A percentile compares a stretch with the other conserved stretches of the same genome.
Evolutionary conservation across 2,888 invertebrate species (phyloP).

Genomic region (Volucella bombylans): DNA sequence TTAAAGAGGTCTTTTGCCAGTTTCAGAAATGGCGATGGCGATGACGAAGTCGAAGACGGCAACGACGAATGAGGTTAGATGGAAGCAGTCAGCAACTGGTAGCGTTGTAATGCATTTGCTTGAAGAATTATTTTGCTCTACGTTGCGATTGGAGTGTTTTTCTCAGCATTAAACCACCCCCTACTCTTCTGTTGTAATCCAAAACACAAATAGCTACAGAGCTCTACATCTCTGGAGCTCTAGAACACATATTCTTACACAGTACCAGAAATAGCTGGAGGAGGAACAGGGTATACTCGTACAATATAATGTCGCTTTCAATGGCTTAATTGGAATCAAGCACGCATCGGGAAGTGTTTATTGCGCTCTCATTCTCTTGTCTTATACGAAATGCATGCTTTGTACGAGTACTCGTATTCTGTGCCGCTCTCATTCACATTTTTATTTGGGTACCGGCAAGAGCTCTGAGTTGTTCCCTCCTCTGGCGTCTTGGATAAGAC

Average conservation of each 20-base stretch:
- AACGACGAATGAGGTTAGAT: conserved; percentile 61
- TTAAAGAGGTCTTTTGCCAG: conserved; percentile 16
- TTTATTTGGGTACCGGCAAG: conserved; percentile 4
- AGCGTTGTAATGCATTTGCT: conserved; percentile 51
- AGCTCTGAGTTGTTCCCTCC: conserved; percentile 17
- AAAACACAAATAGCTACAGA: conserved; percentile 59
- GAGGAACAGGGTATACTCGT: conserved; percentile 38
- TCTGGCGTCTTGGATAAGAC: not conserved
- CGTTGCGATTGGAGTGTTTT: conserved; percentile 36
- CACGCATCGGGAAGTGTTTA: conserved; percentile 74
- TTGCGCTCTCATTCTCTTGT: conserved; percentile 67
- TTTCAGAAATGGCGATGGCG: conserved; percentile 32
- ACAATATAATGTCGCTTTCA: conserved; percentile 61
- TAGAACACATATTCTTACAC: not conserved
- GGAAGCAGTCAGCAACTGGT: conserved; percentile 65
- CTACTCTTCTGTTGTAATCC: conserved; percentile 34
- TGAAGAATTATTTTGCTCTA: conserved; percentile 52
- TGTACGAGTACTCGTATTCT: conserved; percentile 35
- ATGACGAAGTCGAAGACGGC: too few relatives aligned
- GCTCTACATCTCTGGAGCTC: conserved; percentile 19
- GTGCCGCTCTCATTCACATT: conserved; percentile 46
- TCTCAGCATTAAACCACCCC: conserved; percentile 18
- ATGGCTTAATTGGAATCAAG: conserved; percentile 73
- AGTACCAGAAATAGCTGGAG: conserved; percentile 43
- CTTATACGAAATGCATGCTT: conserved; percentile 1